phyloP scores from a whole-genome alignment of 2,888 invertebrate species.

The Notodonta dromedarius region DNA sequence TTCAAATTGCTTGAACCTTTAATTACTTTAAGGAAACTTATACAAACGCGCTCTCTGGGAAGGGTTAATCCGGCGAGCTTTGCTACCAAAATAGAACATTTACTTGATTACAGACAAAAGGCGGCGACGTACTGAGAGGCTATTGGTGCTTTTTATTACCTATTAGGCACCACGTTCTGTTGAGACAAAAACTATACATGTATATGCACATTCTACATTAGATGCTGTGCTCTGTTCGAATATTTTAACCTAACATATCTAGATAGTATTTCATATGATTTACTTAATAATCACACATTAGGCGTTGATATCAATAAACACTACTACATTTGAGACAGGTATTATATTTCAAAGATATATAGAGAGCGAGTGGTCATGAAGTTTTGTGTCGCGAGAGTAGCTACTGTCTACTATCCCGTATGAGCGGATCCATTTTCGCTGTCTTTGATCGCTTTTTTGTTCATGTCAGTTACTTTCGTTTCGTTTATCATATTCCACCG shows the following conservation, averaged over 20 bases:
- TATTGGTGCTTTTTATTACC: not conserved
- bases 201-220: too few relatives aligned
- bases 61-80: constrained; percentile 62
- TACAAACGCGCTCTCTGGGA: constrained; percentile 63
- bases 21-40: constrained; percentile 75
- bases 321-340: constrained; percentile 46
- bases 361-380: constrained; percentile 66
- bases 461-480: constrained; percentile 69
- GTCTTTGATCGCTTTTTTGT: constrained; percentile 76
- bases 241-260: too few relatives aligned
- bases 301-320: constrained; percentile 4
- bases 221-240: too few relatives aligned
- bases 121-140: constrained; percentile 38
- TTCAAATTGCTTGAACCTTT: constrained; percentile 72
- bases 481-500: constrained; percentile 70
- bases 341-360: constrained; percentile 59
- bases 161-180: too few relatives aligned
- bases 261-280: too few relatives aligned
- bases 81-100: constrained; percentile 70
- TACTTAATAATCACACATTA: too few relatives aligned
- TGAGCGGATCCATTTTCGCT: constrained; percentile 79
- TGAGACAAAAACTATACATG: too few relatives aligned
- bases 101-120: constrained; percentile 53
- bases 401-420: constrained; percentile 71
- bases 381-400: constrained; percentile 68